Percentiles rank a stretch among this genome's conserved stretches.
Evolutionary conservation across 2,797 vertebrate species (phyloP).

Genomic region (Melanogrammus aeglefinus): DNA sequence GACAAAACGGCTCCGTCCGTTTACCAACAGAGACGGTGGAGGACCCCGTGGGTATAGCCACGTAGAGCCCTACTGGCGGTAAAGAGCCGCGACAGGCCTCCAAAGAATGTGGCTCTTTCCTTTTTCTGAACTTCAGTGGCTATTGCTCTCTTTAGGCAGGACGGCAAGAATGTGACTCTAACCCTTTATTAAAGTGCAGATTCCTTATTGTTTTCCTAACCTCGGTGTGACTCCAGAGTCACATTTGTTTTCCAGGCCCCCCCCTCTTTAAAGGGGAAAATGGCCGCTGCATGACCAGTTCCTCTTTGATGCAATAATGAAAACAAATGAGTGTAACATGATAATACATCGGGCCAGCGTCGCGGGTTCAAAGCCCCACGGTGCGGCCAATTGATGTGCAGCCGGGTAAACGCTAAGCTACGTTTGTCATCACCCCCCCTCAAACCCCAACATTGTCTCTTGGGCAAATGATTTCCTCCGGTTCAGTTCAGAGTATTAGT

Average conservation of each 20-base stretch:
- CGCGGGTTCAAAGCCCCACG: slow-evolving; percentile 63
- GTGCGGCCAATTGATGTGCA: slow-evolving; percentile 63
- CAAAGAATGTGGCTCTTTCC: neutral
- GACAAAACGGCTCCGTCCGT: slow-evolving; percentile 58
- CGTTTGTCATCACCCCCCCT: slow-evolving; percentile 71
- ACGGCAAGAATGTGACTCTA: slow-evolving; percentile 74
- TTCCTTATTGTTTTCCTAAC: slow-evolving; percentile 70
- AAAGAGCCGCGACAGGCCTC: neutral
- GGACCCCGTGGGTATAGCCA: neutral
- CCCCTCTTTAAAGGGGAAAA: slow-evolving; percentile 64
- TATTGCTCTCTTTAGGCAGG: slow-evolving; percentile 64
- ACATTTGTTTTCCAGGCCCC: slow-evolving; percentile 71
- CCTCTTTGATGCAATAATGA: slow-evolving; percentile 77
- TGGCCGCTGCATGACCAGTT: slow-evolving; percentile 69
- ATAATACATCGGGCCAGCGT: slow-evolving; percentile 67
- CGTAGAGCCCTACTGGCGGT: neutral
- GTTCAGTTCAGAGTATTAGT: slow-evolving; percentile 64
- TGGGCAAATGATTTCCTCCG: slow-evolving; percentile 68
- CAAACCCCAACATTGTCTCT: slow-evolving; percentile 55
- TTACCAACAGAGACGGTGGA: slow-evolving; percentile 48
- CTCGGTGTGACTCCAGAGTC: slow-evolving; percentile 69
- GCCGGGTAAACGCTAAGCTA: slow-evolving; percentile 68
- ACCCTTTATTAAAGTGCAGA: slow-evolving; percentile 73
- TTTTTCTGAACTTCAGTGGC: slow-evolving; percentile 46
- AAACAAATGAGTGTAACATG: slow-evolving; percentile 77